Evolutionary conservation across 2,113 vertebrate genomes (phyloP).

Genomic region (Crocuta crocuta): DNA sequence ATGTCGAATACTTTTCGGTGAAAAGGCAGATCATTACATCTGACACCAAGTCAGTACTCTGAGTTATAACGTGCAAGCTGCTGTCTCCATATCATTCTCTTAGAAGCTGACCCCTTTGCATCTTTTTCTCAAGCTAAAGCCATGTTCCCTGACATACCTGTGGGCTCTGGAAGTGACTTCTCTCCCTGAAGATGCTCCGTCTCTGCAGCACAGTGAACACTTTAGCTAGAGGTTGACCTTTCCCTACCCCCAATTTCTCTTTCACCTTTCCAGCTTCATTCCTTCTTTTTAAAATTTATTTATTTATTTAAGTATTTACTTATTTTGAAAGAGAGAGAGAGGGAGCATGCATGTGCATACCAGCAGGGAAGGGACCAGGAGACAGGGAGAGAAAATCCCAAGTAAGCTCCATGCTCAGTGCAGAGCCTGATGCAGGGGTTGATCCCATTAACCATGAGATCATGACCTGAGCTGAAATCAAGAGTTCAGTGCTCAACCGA

Average conservation of each 20-base stretch:
- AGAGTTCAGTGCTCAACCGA: too few relatives aligned
- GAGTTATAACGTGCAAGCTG: constrained; percentile 50
- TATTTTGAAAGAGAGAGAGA: too few relatives aligned
- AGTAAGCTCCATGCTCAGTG: too few relatives aligned
- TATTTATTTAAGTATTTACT: too few relatives aligned
- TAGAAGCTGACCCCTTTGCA: background rate
- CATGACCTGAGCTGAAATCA: too few relatives aligned
- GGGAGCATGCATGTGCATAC: too few relatives aligned
- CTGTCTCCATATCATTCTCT: background rate
- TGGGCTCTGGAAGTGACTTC: background rate
- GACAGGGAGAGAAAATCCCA: too few relatives aligned
- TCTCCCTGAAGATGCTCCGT: background rate
- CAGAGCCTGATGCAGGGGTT: too few relatives aligned
- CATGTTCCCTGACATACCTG: background rate
- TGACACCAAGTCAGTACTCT: constrained; percentile 56
- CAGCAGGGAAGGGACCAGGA: too few relatives aligned
- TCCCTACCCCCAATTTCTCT: background rate
- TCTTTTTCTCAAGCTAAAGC: background rate
- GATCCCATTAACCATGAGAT: too few relatives aligned
- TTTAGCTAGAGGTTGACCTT: background rate
- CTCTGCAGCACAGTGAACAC: background rate
- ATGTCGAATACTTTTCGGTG: constrained; percentile 64
- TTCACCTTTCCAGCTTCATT: background rate
- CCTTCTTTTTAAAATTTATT: too few relatives aligned
- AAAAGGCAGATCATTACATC: constrained; percentile 61